Percentiles rank a stretch among this genome's conserved stretches.
Conservation (phyloP, 2,888 invertebrate species). For the Graphium colonna region DNA sequence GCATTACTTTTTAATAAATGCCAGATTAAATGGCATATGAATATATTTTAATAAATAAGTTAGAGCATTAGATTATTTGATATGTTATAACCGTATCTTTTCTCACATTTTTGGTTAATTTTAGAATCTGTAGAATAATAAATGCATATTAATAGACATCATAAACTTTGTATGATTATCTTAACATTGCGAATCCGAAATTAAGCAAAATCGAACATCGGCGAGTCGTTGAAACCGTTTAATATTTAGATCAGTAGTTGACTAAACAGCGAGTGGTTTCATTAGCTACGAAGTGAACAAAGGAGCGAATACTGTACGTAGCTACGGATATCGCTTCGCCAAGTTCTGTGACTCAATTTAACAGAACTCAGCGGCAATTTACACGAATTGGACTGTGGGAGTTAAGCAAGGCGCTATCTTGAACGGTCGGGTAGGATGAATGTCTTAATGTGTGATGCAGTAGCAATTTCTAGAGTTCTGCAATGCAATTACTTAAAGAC, state of each 20-base stretch:
- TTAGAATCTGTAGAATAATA: too few relatives aligned
- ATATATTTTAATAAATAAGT: too few relatives aligned
- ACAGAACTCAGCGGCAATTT: slow-evolving; percentile 53
- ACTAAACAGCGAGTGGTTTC: slow-evolving; percentile 10
- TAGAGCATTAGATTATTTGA: too few relatives aligned
- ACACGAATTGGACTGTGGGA: slow-evolving; percentile 56
- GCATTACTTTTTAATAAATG: too few relatives aligned
- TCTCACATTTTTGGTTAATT: too few relatives aligned
- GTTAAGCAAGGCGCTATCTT: slow-evolving; percentile 45
- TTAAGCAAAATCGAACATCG: too few relatives aligned
- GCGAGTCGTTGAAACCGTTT: too few relatives aligned
- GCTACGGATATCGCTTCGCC: slow-evolving; percentile 53
- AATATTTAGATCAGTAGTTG: background rate
- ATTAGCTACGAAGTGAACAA: slow-evolving; percentile 22
- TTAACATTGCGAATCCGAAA: too few relatives aligned
- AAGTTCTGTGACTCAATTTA: slow-evolving; percentile 51
- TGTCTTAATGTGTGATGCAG: slow-evolving; percentile 28
- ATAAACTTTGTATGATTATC: too few relatives aligned
- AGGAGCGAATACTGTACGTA: slow-evolving; percentile 37
- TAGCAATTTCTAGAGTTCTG: slow-evolving; percentile 23
- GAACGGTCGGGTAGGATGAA: slow-evolving; percentile 27
- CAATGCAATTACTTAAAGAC: slow-evolving; percentile 24
- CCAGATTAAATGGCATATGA: too few relatives aligned
- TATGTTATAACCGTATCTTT: too few relatives aligned
- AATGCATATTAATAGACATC: too few relatives aligned